Base-by-base conservation (phyloP, 2,797 vertebrate species). In the Pangasius larnaudii region DNA sequence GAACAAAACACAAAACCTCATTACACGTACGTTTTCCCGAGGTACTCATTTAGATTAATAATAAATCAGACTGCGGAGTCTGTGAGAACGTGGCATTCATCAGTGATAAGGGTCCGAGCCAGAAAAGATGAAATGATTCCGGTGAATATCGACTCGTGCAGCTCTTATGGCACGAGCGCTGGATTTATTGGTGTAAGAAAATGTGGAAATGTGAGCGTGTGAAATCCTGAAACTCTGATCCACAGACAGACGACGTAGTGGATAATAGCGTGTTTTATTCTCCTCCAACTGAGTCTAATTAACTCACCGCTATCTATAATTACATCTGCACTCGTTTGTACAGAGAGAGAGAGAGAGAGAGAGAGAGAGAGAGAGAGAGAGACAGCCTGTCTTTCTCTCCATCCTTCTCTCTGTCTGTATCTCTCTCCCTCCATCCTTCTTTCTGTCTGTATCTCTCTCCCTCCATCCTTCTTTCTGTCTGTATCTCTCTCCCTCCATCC, bases 281-380 rank as follows among this genome's bases (percentile, higher is more conserved):
- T 88, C 59, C 72, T 78, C 81, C 30, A 46, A 77, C 27, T 33
- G n/a, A 9, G 69, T 30, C 59, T 88, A 85, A 85, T 79, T 84
- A 88, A 80, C 83, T 79, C 36, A 46, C 39, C 9, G 51, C 65
- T 85, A 85, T 85, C 83, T 80, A 85, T 85, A 80, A 88, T 85
- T 88, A 65, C 83, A 88, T 88, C 75, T 85, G 49, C 46, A 27
- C 58, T 65, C 69, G 49, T 88, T 77, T 84, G 80, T 75, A n/a
- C 36, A 65, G 24, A 46, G 39, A 46, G 59, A 65, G 80, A 24
- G 56, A 83, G 80, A 65, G 39, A 46, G 59, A 65, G 24, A 46
- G 39, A 46, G 59, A 65, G 24, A 46, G 39, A 46, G 59, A 65
- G 24, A 46, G 39, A 46, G 59, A 65, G 80, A 24, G 56, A 83